phyloP scores from a whole-genome alignment of 1,140 invertebrate genomes.

The Mercenaria mercenaria region DNA sequence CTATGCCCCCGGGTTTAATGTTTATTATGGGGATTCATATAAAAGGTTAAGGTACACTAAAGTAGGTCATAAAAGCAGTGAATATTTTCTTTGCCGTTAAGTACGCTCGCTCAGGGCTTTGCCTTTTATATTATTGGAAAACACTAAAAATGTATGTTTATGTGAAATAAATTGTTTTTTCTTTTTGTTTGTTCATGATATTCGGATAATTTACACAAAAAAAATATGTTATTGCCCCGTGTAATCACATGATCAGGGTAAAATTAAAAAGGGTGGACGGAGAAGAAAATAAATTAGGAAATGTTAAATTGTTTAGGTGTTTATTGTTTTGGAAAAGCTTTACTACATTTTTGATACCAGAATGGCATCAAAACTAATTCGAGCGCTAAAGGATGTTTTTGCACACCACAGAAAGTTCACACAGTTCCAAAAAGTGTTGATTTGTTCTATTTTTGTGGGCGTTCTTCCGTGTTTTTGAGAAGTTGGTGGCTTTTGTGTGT shows the following conservation, averaged over 20 bases:
- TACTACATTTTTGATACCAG: background rate
- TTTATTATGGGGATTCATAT: too few relatives aligned
- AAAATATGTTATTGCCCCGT: background rate
- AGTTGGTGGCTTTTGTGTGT: constrained; percentile 15
- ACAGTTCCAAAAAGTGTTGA: constrained; percentile 46
- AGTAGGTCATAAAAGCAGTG: too few relatives aligned
- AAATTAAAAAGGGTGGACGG: constrained; percentile 55
- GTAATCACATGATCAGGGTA: constrained; percentile 55
- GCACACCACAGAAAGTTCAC: constrained; percentile 44
- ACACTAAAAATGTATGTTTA: too few relatives aligned
- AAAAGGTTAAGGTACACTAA: too few relatives aligned
- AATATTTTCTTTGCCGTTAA: too few relatives aligned
- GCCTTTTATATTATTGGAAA: too few relatives aligned
- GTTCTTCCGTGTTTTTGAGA: constrained; percentile 28
- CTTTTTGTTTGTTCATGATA: too few relatives aligned
- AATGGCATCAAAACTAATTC: background rate
- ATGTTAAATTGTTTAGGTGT: background rate
- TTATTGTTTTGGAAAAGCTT: background rate
- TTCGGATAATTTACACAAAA: too few relatives aligned
- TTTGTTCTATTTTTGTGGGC: constrained; percentile 40
- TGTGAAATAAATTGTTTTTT: too few relatives aligned
- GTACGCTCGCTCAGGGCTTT: too few relatives aligned
- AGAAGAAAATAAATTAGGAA: constrained; percentile 26
- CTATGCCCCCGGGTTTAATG: too few relatives aligned
- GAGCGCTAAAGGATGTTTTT: constrained; percentile 24